These are phyloP conservation scores for Drosophila kambysellisi DNA, from an alignment of 2,888 invertebrate genomes.

Conservation along the genomic window DNA sequence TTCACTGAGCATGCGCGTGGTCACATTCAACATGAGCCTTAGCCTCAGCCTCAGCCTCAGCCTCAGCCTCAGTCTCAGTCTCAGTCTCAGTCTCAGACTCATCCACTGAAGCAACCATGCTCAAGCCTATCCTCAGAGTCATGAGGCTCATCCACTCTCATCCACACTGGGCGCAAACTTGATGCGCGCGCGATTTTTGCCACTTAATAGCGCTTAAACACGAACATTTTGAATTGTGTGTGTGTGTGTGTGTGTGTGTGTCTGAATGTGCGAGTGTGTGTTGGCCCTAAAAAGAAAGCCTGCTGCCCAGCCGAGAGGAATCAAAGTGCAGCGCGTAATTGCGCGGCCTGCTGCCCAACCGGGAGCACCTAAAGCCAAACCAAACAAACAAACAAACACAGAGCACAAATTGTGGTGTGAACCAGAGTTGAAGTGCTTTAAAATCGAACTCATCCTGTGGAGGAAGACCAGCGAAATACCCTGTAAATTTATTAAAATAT, in stretches of 20 bases:
- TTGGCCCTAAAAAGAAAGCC: slow-evolving; percentile 30
- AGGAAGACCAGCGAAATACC: slow-evolving; percentile 7
- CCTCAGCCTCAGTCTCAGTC: too few species aligned
- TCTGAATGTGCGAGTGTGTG: background rate
- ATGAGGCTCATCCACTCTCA: slow-evolving; percentile 33
- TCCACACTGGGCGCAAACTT: slow-evolving; percentile 46
- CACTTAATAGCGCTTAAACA: slow-evolving; percentile 84
- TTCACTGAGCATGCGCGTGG: slow-evolving; percentile 76
- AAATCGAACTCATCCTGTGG: too few species aligned
- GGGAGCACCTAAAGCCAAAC: slow-evolving; percentile 46
- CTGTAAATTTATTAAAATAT: slow-evolving; percentile 9
- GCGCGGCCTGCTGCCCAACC: slow-evolving; percentile 61
- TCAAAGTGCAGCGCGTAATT: slow-evolving; percentile 80
- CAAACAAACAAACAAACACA: slow-evolving; percentile 61
- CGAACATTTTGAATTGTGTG: slow-evolving; percentile 82
- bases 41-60: slow-evolving; percentile 13
- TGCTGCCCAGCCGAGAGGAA: slow-evolving; percentile 29
- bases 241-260: background rate
- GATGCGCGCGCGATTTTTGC: slow-evolving; percentile 81
- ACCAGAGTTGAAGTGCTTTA: slow-evolving; percentile 39
- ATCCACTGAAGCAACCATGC: background rate
- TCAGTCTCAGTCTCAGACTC: slow-evolving; percentile 5
- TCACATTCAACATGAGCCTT: slow-evolving; percentile 56
- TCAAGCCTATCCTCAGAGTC: slow-evolving; percentile 4
- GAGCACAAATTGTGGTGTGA: slow-evolving; percentile 78